phyloP scores from a whole-genome alignment of 2,888 invertebrate genomes.

The Selenia dentaria region DNA sequence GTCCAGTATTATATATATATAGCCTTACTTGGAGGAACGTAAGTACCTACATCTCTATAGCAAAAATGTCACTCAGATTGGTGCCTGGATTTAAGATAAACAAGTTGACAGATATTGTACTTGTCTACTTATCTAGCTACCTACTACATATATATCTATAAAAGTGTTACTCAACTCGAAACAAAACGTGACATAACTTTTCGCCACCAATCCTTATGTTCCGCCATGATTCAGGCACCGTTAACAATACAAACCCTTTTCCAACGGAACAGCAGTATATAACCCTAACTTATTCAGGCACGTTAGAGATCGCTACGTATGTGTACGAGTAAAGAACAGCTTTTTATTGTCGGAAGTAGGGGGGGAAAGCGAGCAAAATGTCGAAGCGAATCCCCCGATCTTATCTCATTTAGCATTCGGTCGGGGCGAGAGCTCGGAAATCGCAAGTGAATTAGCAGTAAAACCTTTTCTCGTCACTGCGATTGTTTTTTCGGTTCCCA shows the following conservation, averaged over 20 bases:
- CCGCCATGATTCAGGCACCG: conserved; percentile 8
- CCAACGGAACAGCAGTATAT: conserved; percentile 12
- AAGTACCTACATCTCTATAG: no score
- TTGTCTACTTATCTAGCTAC: no score
- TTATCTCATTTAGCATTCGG: conserved; percentile 58
- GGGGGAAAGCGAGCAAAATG: conserved; percentile 32
- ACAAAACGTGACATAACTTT: conserved; percentile 8
- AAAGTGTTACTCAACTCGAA: no score
- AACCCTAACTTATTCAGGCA: conserved; percentile 16
- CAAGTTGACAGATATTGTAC: no score
- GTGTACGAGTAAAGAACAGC: conserved; percentile 20
- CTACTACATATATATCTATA: no score
- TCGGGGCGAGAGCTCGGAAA: conserved; percentile 41
- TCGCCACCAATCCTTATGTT: conserved; percentile 9
- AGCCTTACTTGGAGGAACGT: no score
- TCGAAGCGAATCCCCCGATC: conserved; percentile 27
- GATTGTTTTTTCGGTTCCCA: conserved; percentile 75
- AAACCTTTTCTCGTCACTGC: conserved; percentile 56
- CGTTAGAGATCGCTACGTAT: conserved; percentile 21
- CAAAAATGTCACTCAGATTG: no score
- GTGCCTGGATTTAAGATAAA: no score
- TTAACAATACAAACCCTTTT: conserved; percentile 21
- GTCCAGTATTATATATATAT: no score
- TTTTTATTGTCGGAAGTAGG: conserved; percentile 18
- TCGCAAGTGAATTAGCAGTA: conserved; percentile 62